Base-by-base conservation (phyloP, 2,888 invertebrate genomes). In the Tenthredo notha region DNA sequence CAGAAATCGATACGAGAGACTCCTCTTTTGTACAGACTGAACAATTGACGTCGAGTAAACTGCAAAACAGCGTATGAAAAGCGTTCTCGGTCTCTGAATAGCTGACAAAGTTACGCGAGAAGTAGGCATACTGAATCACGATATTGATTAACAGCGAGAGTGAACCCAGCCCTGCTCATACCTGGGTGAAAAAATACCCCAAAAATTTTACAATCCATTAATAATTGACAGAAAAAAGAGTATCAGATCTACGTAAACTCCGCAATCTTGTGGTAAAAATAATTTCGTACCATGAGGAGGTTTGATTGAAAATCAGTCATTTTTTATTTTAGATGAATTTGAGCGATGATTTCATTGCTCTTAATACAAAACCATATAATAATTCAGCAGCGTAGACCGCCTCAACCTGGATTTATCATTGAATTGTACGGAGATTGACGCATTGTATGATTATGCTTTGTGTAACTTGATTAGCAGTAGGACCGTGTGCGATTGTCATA, bases 101-200 rank as follows among this genome's bases (percentile, higher is more conserved):
- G 80, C 80, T 80, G 80, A 80, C 80, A 61, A 80, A 80, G 80
- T 80, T 80, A 61, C 37, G 58, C 21, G 40, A 80, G 47, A 77
- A 77, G 77, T 77, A 54, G 54, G n/a, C n/a, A 29, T 75, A 75
- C 25, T 15, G 25, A 15, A 29, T 47, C 54, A 40, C 33, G 58
- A 80, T 80, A 80, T 80, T 80, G 80, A 80, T 80, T 80, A 80
- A 61, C 80, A 25, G 40, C 18, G 54, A 33, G 77, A 77, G 74
- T 74, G n/a, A 54, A 77, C 40, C 58, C 25, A 21, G 61, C 37
- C 61, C 61, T 12, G 10, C 21, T 40, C 37, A 40, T 40, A 80
- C 12, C 61, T 18, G 37, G 61, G 54, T 77, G 29, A 54, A 33
- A 54, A 5, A 50, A 54, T 54, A 18, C 12, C 18, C 50, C 47